Percentiles rank a stretch among this genome's conserved stretches.
Conservation (phyloP, 2,888 invertebrate species). For the Abrostola triplasia region DNA sequence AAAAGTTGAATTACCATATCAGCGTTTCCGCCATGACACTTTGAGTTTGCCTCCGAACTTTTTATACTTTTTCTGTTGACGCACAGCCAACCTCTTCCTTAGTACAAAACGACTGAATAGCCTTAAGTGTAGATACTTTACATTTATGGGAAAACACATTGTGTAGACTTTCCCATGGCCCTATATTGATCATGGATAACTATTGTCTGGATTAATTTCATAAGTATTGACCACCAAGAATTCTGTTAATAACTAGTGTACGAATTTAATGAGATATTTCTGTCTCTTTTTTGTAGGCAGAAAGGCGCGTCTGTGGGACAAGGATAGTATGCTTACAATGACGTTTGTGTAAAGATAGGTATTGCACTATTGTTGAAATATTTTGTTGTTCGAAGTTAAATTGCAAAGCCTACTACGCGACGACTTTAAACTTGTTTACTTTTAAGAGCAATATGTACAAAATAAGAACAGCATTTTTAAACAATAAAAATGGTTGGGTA, state of each 20-base stretch:
- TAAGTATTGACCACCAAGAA: conserved; percentile 39
- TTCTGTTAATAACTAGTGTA: conserved; percentile 40
- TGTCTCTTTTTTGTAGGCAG: conserved; percentile 39
- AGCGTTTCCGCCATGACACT: conserved; percentile 77
- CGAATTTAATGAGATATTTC: conserved; percentile 11
- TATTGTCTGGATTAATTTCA: conserved; percentile 55
- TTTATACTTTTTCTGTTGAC: conserved; percentile 71
- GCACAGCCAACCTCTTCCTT: conserved; percentile 63
- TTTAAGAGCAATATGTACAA: too few species aligned
- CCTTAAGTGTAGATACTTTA: conserved; percentile 66
- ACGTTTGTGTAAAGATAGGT: conserved; percentile 26
- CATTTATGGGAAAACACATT: conserved; percentile 78
- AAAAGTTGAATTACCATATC: conserved; percentile 69
- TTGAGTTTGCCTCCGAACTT: conserved; percentile 72
- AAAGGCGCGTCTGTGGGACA: conserved; percentile 11
- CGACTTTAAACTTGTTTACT: too few species aligned
- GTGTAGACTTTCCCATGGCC: conserved; percentile 69
- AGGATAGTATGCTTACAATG: conserved; percentile 15
- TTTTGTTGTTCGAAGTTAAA: background rate
- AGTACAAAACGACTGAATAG: conserved; percentile 67
- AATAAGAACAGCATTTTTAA: too few species aligned
- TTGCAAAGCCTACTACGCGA: too few species aligned
- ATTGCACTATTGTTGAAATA: background rate
- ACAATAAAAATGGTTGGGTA: too few species aligned
- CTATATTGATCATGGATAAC: conserved; percentile 56